Percentiles rank a stretch among this genome's conserved stretches.
Evolutionary conservation across 1,140 invertebrate species (phyloP).

Genomic region (Lysiphlebus fabarum): DNA sequence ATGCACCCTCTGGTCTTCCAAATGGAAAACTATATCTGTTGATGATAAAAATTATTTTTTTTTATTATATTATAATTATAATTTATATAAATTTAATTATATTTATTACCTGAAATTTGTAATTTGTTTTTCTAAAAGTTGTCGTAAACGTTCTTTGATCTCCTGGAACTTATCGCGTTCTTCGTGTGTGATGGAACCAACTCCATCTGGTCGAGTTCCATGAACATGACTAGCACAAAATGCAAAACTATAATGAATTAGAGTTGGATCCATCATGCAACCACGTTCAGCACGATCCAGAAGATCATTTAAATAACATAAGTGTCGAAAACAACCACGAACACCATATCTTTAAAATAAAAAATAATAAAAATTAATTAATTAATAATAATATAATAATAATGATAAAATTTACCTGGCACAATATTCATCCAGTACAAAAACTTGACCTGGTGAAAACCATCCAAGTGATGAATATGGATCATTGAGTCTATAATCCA

Average conservation of each 20-base stretch:
- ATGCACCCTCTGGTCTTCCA: slow-evolving; percentile 92
- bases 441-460: slow-evolving; percentile 98
- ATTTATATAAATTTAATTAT: too few species aligned
- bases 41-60: too few species aligned
- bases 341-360: slow-evolving; percentile 78
- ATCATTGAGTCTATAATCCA: slow-evolving; percentile 95
- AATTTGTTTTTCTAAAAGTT: slow-evolving; percentile 95
- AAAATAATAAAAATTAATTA: slow-evolving; percentile 3
- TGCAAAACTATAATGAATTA: slow-evolving; percentile 98
- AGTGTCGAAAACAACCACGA: slow-evolving; percentile 91
- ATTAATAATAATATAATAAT: neutral
- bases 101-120: slow-evolving; percentile 92
- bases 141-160: slow-evolving; percentile 90
- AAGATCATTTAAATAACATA: slow-evolving; percentile 94
- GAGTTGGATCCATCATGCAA: slow-evolving; percentile 94
- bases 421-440: slow-evolving; percentile 98
- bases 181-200: slow-evolving; percentile 94
- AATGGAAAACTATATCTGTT: slow-evolving; percentile 99
- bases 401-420: slow-evolving; percentile 59
- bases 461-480: slow-evolving; percentile 97
- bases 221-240: slow-evolving; percentile 99
- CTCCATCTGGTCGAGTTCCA: slow-evolving; percentile 93
- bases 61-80: neutral
- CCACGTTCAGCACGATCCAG: slow-evolving; percentile 93
- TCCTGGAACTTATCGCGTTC: slow-evolving; percentile 98